Conservation (phyloP, 2,113 vertebrate genomes). For the Passer montanus region DNA sequence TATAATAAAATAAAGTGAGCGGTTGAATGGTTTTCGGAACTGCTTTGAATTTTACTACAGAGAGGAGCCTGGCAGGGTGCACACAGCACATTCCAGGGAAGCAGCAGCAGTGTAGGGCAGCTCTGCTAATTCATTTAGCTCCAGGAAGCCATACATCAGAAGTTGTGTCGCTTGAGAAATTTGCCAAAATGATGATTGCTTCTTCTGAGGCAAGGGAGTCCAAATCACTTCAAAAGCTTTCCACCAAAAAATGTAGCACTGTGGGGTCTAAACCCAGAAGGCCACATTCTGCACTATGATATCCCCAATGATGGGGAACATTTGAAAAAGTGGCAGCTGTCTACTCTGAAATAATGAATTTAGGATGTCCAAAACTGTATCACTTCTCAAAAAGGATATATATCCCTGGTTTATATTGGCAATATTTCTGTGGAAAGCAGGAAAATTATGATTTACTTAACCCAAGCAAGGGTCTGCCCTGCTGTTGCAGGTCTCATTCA, state of each 20-base stretch:
- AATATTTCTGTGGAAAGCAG: background rate
- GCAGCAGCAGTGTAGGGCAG: background rate
- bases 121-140: constrained; percentile 13
- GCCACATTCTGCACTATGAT: background rate
- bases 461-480: background rate
- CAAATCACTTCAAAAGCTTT: background rate
- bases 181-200: background rate
- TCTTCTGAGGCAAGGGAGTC: background rate
- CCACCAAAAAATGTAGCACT: background rate
- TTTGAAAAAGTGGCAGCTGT: background rate
- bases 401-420: accelerated
- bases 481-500: background rate
- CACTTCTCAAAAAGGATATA: background rate
- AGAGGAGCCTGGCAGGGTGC: background rate
- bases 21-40: background rate
- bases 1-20: background rate
- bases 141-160: background rate
- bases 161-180: background rate
- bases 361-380: background rate
- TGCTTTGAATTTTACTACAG: background rate
- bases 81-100: background rate
- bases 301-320: background rate
- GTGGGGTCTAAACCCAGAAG: background rate
- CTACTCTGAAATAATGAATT: background rate
- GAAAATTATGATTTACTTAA: background rate